Percentiles rank a stretch among this genome's conserved stretches.
Conservation (phyloP, 2,888 invertebrate genomes). For the Cynaeus angustus region DNA sequence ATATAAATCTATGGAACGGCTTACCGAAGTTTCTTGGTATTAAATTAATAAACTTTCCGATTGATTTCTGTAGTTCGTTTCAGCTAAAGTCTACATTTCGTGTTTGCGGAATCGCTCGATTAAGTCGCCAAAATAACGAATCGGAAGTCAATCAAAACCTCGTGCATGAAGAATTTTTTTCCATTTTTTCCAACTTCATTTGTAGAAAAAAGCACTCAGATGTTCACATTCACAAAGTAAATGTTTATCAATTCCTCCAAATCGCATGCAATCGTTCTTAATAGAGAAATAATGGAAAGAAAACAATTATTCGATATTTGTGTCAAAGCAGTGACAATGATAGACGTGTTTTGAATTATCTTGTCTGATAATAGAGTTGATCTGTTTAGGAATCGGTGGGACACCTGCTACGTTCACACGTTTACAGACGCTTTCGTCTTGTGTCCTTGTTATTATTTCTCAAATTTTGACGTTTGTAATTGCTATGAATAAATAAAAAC, state of each 20-base stretch:
- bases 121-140: conserved; percentile 9
- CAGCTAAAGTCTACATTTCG: background rate
- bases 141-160: conserved; percentile 9
- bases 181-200: conserved; percentile 22
- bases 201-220: conserved; percentile 38
- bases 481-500: conserved; percentile 45
- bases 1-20: background rate
- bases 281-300: conserved; percentile 66
- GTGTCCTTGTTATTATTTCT: conserved; percentile 46
- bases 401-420: conserved; percentile 62
- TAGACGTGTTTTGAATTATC: conserved; percentile 68
- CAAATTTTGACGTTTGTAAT: conserved; percentile 45
- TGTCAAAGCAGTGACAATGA: conserved; percentile 67
- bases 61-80: conserved; percentile 2
- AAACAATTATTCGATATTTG: conserved; percentile 67
- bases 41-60: conserved; percentile 8
- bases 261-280: conserved; percentile 62
- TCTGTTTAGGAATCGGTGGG: conserved; percentile 61
- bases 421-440: conserved; percentile 39
- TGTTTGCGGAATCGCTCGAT: conserved; percentile 4
- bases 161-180: background rate
- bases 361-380: conserved; percentile 64
- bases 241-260: conserved; percentile 61
- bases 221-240: conserved; percentile 52
- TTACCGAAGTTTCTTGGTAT: background rate